These are phyloP conservation scores for Elegia similella DNA, from an alignment of 2,888 invertebrate species.

Conservation along the genomic window DNA sequence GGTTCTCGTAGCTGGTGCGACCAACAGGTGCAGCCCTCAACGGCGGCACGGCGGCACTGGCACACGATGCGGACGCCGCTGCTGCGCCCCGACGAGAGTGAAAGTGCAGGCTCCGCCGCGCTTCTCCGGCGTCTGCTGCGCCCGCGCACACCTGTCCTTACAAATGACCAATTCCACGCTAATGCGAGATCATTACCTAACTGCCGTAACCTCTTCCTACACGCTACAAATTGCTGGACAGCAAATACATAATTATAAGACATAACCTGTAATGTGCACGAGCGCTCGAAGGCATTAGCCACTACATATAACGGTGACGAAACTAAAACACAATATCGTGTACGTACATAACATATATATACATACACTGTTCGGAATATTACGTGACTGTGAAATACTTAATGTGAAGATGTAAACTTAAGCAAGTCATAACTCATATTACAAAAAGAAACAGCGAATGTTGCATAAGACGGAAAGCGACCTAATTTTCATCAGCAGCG, in stretches of 20 bases:
- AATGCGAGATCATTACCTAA: conserved; percentile 45
- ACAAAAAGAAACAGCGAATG: too few relatives aligned
- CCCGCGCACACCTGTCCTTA: conserved; percentile 59
- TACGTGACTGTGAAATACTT: not conserved
- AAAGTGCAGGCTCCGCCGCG: conserved; percentile 68
- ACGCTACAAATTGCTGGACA: conserved; percentile 18
- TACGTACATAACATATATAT: not conserved
- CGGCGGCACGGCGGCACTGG: conserved; percentile 69
- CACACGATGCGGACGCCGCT: conserved; percentile 40
- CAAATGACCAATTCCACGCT: conserved; percentile 46
- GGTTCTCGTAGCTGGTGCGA: conserved; percentile 43
- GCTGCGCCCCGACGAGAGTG: conserved; percentile 67
- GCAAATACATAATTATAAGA: conserved; percentile 11
- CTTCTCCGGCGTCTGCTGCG: conserved; percentile 55
- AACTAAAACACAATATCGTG: not conserved
- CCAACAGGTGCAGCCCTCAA: conserved; percentile 58
- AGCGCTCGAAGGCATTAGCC: not conserved
- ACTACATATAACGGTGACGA: conserved; percentile 1
- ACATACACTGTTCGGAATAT: not conserved
- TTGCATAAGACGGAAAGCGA: not conserved
- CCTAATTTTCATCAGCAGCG: not conserved
- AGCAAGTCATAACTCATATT: not conserved
- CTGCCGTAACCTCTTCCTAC: conserved; percentile 42
- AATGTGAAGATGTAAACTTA: not conserved
- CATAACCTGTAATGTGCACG: not conserved